phyloP scores from a whole-genome alignment of 2,888 invertebrate species.

The Spodoptera picta region DNA sequence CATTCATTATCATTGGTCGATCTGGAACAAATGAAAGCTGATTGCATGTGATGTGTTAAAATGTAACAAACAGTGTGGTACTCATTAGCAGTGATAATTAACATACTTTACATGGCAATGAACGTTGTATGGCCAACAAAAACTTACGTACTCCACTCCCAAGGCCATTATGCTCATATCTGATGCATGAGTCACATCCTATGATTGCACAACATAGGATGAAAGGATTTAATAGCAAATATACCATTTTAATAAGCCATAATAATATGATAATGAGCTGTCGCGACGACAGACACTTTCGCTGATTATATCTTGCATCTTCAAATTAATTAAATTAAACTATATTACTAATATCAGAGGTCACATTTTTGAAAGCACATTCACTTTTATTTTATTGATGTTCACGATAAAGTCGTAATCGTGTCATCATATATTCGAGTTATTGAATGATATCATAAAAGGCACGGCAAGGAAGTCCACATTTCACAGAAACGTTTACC shows the following conservation, averaged over 20 bases:
- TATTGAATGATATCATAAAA: slow-evolving; percentile 11
- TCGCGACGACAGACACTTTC: slow-evolving; percentile 33
- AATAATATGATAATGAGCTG: slow-evolving; percentile 24
- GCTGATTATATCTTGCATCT: slow-evolving; percentile 27
- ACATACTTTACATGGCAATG: slow-evolving; percentile 72
- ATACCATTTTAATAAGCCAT: slow-evolving; percentile 18
- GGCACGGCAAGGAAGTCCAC: slow-evolving; percentile 9
- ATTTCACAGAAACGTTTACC: slow-evolving; percentile 30
- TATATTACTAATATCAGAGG: slow-evolving; percentile 10
- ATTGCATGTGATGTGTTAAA: slow-evolving; percentile 62
- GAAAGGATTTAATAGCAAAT: slow-evolving; percentile 38
- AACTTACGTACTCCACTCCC: slow-evolving; percentile 62
- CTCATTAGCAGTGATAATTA: slow-evolving; percentile 78
- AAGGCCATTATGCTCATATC: slow-evolving; percentile 64
- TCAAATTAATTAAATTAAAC: slow-evolving; percentile 6
- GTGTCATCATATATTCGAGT: slow-evolving; percentile 1
- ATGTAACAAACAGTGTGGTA: slow-evolving; percentile 61
- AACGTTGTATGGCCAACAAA: slow-evolving; percentile 64
- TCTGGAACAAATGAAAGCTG: slow-evolving; percentile 43
- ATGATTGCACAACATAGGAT: slow-evolving; percentile 42
- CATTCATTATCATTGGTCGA: slow-evolving; percentile 35
- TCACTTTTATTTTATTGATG: neutral
- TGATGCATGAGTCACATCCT: slow-evolving; percentile 62
- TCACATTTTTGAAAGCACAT: slow-evolving; percentile 14
- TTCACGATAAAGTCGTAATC: neutral